Conservation (phyloP, 1,140 invertebrate species). For the Carposina sasakii region DNA sequence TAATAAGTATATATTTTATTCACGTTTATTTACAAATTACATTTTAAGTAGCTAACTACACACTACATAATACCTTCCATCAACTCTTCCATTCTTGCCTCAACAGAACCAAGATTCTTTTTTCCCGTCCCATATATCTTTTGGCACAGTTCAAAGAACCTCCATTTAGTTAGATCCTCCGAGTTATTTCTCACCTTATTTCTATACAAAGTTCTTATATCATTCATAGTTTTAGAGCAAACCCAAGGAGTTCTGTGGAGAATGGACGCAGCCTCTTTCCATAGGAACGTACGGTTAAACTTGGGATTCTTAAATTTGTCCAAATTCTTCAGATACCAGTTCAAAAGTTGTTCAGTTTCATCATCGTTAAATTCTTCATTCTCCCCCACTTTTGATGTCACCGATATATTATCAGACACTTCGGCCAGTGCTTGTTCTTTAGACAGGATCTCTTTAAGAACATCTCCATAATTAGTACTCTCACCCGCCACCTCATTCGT, state of each 20-base stretch:
- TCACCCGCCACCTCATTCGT: slow-evolving; percentile 24
- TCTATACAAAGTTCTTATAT: slow-evolving; percentile 53
- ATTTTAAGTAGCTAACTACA: too few species aligned
- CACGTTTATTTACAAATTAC: too few species aligned
- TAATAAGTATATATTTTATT: too few species aligned
- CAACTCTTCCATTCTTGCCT: too few species aligned
- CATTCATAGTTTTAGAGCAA: slow-evolving; percentile 59
- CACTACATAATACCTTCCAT: too few species aligned
- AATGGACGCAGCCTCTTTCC: slow-evolving; percentile 52
- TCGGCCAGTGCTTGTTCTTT: slow-evolving; percentile 40
- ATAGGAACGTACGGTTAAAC: slow-evolving; percentile 48
- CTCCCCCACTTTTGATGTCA: too few species aligned
- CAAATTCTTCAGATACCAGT: slow-evolving; percentile 59
- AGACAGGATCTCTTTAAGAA: slow-evolving; percentile 44
- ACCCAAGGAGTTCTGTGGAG: slow-evolving; percentile 48
- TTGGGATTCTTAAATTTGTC: slow-evolving; percentile 65
- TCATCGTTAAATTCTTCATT: slow-evolving; percentile 42
- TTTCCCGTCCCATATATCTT: slow-evolving; percentile 61
- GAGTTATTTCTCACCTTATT: slow-evolving; percentile 48
- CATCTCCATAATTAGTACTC: slow-evolving; percentile 30
- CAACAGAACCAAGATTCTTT: too few species aligned
- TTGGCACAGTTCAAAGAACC: slow-evolving; percentile 52
- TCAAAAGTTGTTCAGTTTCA: slow-evolving; percentile 46
- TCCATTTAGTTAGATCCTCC: slow-evolving; percentile 46
- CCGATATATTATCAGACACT: slow-evolving; percentile 8